A percentile compares a stretch with the other conserved stretches of the same genome.
phyloP scores from a whole-genome alignment of 2,888 invertebrate species.

The Spicauda simplicius region DNA sequence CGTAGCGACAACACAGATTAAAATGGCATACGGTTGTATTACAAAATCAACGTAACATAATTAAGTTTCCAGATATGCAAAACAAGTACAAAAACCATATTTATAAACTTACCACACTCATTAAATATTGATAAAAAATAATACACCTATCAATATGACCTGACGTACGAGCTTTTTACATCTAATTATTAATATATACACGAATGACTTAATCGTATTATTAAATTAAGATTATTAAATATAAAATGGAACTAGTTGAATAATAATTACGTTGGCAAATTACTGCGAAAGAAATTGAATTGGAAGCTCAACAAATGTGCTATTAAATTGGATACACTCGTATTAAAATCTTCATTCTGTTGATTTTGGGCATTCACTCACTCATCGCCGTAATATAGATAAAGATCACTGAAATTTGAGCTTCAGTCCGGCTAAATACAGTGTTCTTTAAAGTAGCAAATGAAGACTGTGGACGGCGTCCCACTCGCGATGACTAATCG shows the following conservation, averaged over 20 bases:
- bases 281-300: background rate
- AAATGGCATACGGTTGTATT: background rate
- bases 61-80: slow-evolving; percentile 22
- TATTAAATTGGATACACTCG: background rate
- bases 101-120: background rate
- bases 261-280: background rate
- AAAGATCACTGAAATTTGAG: background rate
- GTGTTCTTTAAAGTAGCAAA: background rate
- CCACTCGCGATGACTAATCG: background rate
- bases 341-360: background rate
- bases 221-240: background rate
- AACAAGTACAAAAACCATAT: slow-evolving; percentile 14
- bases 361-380: background rate
- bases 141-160: background rate
- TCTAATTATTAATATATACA: background rate
- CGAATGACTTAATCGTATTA: background rate
- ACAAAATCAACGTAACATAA: slow-evolving; percentile 22
- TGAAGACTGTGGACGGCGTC: background rate
- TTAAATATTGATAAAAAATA: slow-evolving; percentile 4
- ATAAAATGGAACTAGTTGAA: background rate
- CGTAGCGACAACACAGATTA: background rate
- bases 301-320: background rate
- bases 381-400: background rate
- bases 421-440: background rate
- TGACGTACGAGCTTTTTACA: background rate